Conservation (phyloP, 2,113 vertebrate genomes). For the Tautogolabrus adspersus region DNA sequence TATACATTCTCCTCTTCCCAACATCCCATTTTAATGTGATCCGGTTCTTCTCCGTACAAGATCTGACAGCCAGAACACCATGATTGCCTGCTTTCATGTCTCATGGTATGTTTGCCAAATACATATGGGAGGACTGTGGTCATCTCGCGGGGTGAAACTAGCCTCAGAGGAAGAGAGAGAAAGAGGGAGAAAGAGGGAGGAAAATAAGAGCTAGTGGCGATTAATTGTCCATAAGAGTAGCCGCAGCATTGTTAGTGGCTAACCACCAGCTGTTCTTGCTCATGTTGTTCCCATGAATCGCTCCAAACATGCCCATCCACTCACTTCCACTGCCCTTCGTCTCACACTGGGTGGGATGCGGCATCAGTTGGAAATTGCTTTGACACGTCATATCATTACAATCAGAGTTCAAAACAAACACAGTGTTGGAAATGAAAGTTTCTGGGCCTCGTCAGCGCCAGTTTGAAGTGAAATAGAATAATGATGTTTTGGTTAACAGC, state of each 20-base stretch:
- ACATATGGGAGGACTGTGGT: slow-evolving; percentile 70
- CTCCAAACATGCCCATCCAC: slow-evolving; percentile 66
- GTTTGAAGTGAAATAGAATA: slow-evolving; percentile 11
- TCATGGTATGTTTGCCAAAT: slow-evolving; percentile 61
- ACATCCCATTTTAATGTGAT: slow-evolving; percentile 43
- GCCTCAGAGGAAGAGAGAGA: slow-evolving; percentile 51
- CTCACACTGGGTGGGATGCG: slow-evolving; percentile 71
- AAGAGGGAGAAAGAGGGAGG: slow-evolving; percentile 47
- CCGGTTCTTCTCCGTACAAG: slow-evolving; percentile 40
- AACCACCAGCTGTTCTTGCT: slow-evolving; percentile 79
- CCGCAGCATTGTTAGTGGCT: slow-evolving; percentile 84
- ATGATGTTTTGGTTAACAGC: slow-evolving; percentile 50
- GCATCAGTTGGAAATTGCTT: slow-evolving; percentile 33
- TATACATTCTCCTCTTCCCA: slow-evolving; percentile 37
- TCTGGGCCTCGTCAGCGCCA: slow-evolving; percentile 25
- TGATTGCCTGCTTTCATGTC: slow-evolving; percentile 67
- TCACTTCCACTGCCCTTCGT: slow-evolving; percentile 59
- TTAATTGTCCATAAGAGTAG: slow-evolving; percentile 82
- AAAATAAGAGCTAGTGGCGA: slow-evolving; percentile 78
- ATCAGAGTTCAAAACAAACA: slow-evolving; percentile 65
- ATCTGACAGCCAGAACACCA: slow-evolving; percentile 54
- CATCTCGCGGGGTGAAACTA: slow-evolving; percentile 51
- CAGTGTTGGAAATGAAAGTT: slow-evolving; percentile 38
- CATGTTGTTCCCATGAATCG: slow-evolving; percentile 82
- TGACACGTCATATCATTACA: slow-evolving; percentile 51